Base-by-base conservation (phyloP, 2,797 vertebrate genomes). In the Heliangelus exortis region DNA sequence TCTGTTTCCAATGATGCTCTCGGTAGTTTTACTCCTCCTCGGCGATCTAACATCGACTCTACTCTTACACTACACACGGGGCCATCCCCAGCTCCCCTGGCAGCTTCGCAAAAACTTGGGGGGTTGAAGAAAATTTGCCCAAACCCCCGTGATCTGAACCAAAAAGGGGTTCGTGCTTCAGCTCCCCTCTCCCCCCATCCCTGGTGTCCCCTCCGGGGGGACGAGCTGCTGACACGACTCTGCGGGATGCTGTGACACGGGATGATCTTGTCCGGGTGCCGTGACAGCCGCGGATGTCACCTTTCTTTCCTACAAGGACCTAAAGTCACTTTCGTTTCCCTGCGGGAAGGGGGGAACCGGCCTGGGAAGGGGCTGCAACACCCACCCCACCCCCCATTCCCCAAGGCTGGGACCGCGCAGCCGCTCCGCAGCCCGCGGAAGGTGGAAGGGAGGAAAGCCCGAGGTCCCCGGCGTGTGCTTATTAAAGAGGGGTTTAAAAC, bases 1-100 rank as follows among this genome's bases (percentile, higher is more conserved):
- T 91, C 94, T 93, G 96, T 66, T 96, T 94, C 91, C 79, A 92
- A 83, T 91, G 93, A 91, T 90, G 66, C 55, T 17, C 85, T 92
- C 82, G 11, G 95, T 90, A 87, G 63, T 93, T 95, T 82, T 85
- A 71, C 84, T 76, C 92, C 95, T 78, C 15, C 94, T 78, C 55
- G 12, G 77, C 50, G 5, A 51, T 58, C 8, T 67, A 79, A 90
- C 33, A 80, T 34, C 86, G 95, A 84, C 94, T 84, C 89, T 75
- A 4, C 21, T 2, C 62, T 63, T 94, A 65, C 80, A 4, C 22
- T 10, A 8, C 69, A 7, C 65, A 26, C 83, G 1, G 90, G 36
- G 84, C 36, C 84, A 41, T 62, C 78, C 62, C 23, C 9, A 34
- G 55, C 81, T 66, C 8, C 51, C 36, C 53, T 23, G 84, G 12